Evolutionary conservation across 2,888 invertebrate species (phyloP), one percentile per base, ranked within the genome.

Genomic region (Hyposoter dolosus): DNA sequence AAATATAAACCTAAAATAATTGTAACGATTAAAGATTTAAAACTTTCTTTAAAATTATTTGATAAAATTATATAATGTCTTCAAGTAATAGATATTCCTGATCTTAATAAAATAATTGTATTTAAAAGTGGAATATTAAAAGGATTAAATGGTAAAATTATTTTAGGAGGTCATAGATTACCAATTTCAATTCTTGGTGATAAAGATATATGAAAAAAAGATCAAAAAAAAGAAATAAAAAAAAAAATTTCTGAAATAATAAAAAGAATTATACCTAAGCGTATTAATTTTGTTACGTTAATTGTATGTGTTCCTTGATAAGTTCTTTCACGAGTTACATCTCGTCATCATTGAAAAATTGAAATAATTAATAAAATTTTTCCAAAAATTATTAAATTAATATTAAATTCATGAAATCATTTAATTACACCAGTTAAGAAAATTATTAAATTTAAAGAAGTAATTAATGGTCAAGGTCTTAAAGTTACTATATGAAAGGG

Each of bases 51-150:
- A n/a, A n/a, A n/a, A n/a, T n/a, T n/a, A n/a, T n/a, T n/a, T n/a
- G n/a, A n/a, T n/a, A n/a, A n/a, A n/a, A n/a, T n/a, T n/a, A n/a
- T n/a, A n/a, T n/a, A n/a, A n/a, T n/a, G n/a, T n/a, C 95, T 94
- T 94, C 95, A 96, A 7, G 97, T 97, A 45, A 97, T 95, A 5
- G 96, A 95, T 79, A 97, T 94, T 81, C 97, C 97, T 88, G 97
- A 97, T 0, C 96, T 95, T 94, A 97, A 94, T 94, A 97, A 94
- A 94, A 97, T 96, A 93, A 96, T 95, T 12, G 97, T 97, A 95
- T 97, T 97, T 93, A 97, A 92, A 90, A 97, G 83, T 0, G 97
- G 97, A 90, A 97, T 96, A 95, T 96, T 95, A 86, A 96, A 96
- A 0, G 97, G 96, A 45, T 97, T 96, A 94, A 97, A 96, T 0